Percentiles rank a stretch among this genome's conserved stretches.
phyloP scores from a whole-genome alignment of 2,888 invertebrate species.

The Epicampocera succincta region DNA sequence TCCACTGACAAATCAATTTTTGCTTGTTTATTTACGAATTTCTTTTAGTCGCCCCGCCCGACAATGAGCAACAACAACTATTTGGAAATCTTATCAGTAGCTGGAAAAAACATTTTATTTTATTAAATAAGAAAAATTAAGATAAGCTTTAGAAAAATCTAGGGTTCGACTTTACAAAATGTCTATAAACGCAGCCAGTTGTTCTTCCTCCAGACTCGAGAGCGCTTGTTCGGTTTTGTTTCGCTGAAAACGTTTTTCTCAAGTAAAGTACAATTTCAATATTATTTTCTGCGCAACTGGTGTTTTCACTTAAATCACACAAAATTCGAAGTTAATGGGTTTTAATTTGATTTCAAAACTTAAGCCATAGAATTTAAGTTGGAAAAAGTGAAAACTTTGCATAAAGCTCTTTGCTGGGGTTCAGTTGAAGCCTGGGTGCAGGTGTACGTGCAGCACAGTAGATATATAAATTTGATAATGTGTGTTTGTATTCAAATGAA shows the following conservation, averaged over 20 bases:
- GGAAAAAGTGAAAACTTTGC: not conserved
- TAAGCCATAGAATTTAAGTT: conserved; percentile 12
- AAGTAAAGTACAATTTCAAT: not conserved
- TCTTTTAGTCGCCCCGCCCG: no score
- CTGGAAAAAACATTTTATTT: no score
- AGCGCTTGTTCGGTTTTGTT: conserved; percentile 21
- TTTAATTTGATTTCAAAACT: conserved; percentile 29
- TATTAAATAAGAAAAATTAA: not conserved
- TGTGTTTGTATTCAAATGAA: conserved; percentile 31
- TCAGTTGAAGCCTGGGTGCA: not conserved
- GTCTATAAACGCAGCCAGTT: conserved; percentile 34
- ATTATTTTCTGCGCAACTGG: conserved; percentile 8
- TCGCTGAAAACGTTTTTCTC: no score
- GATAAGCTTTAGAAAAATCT: conserved; percentile 5
- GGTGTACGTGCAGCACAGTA: not conserved
- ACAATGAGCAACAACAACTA: no score
- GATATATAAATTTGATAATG: conserved; percentile 26
- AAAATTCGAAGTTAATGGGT: conserved; percentile 25
- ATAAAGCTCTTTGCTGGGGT: conserved; percentile 25
- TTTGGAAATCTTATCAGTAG: no score
- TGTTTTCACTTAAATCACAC: not conserved
- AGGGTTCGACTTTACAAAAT: not conserved
- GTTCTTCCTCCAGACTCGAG: conserved; percentile 8
- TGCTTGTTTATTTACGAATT: no score
- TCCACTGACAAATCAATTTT: no score